These are phyloP conservation scores for Drosophila mulleri DNA, from an alignment of 2,888 invertebrate genomes.

Conservation along the genomic window DNA sequence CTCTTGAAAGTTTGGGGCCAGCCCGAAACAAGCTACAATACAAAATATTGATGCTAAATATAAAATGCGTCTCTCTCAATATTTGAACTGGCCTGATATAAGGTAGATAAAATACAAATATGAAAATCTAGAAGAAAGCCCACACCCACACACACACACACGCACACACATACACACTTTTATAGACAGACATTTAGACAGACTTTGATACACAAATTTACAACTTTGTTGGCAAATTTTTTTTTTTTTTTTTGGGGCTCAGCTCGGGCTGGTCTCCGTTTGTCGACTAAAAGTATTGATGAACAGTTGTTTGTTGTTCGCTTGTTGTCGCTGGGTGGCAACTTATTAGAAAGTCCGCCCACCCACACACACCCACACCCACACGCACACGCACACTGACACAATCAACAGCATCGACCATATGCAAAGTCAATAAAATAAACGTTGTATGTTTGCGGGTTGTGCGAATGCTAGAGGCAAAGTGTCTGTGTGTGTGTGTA, in stretches of 20 bases:
- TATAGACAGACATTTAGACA: constrained; percentile 22
- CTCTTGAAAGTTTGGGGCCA: constrained; percentile 20
- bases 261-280: constrained; percentile 51
- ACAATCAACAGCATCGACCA: constrained; percentile 45
- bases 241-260: background rate
- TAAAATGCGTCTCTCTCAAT: constrained; percentile 40
- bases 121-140: constrained; percentile 58
- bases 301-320: constrained; percentile 77
- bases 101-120: constrained; percentile 72
- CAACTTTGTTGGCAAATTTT: constrained; percentile 67
- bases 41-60: constrained; percentile 76
- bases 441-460: constrained; percentile 71
- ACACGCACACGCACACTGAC: constrained; percentile 25
- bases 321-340: constrained; percentile 62
- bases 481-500: background rate
- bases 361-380: constrained; percentile 7
- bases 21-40: constrained; percentile 58
- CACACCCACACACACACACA: constrained; percentile 14
- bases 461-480: constrained; percentile 24
- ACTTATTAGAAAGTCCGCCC: constrained; percentile 74
- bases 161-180: constrained; percentile 16
- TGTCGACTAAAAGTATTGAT: constrained; percentile 74
- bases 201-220: constrained; percentile 75
- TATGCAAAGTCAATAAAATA: constrained; percentile 78
- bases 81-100: constrained; percentile 32